Evolutionary conservation across 2,888 invertebrate species (phyloP), one percentile per base, ranked within the genome.

Genomic region (Scaptomyza caliginosa): DNA sequence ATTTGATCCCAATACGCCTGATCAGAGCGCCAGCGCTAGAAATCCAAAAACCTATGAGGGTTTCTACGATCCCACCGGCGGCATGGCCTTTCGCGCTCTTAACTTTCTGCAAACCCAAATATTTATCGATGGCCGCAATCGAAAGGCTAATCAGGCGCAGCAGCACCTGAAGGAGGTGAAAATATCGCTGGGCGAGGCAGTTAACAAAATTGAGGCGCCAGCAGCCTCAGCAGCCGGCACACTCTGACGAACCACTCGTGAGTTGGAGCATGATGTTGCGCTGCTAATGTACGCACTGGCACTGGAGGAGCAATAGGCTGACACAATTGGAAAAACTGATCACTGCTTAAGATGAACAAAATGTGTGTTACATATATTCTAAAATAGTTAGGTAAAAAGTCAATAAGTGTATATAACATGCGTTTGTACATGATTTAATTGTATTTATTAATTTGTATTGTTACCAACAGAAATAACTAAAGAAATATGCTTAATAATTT

Each of bases 61-160:
- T 57, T 72, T 76, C 32, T 91, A 90, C 67, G 81, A 91, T 71
- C 88, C 90, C 2, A 64, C 73, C 11, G 77, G 84, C 40, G 90
- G 91, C 48, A 58, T 90, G 60, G 72, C 91, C n/a, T 90, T 89
- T 67, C 84, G 82, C 54, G 90, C 91, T 10, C 81, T 91, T 40
- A 83, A 91, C 73, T 89, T 88, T 67, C 79, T 91, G 56, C 88
- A 91, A 82, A 90, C 89, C 16, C 76, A 89, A 71, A 78, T 91
- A 34, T 90, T 91, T 60, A 66, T 77, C 16, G 77, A 88, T 65
- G 71, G 77, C 0, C 76, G 80, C 4, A 32, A 68, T 13, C 66
- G 57, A 11, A 71, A 71, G 34, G 66, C 38, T 2, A 63, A 78
- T 30, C 38, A 67, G 39, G 65, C 60, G 0, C 42, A 56, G 0